phyloP scores from a whole-genome alignment of 2,888 invertebrate genomes.

The Neuroscelio doddi region DNA sequence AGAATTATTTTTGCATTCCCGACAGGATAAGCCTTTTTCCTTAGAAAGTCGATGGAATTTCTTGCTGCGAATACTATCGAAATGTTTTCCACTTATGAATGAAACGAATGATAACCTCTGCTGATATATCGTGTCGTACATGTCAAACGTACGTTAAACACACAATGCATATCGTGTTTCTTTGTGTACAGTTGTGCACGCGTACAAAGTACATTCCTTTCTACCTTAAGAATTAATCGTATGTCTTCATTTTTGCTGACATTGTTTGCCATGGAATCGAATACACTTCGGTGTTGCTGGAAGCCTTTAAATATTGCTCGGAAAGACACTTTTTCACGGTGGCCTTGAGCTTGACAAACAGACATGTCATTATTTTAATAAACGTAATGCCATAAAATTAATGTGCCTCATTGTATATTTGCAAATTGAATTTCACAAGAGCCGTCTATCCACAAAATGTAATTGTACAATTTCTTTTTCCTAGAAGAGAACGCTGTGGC shows the following conservation, averaged over 20 bases:
- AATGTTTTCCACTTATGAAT: slow-evolving; percentile 18
- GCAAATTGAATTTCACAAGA: too few relatives aligned
- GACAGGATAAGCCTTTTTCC: slow-evolving; percentile 11
- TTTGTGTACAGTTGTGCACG: slow-evolving; percentile 5
- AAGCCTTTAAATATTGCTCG: neutral
- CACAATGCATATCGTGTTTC: slow-evolving; percentile 9
- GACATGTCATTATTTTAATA: too few relatives aligned
- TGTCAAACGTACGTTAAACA: slow-evolving; percentile 8
- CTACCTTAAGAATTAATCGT: slow-evolving; percentile 4
- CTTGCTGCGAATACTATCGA: slow-evolving; percentile 3
- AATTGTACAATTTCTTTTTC: too few relatives aligned
- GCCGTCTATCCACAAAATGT: too few relatives aligned
- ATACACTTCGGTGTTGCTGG: neutral
- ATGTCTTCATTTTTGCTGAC: too few relatives aligned
- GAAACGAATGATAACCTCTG: slow-evolving; percentile 19
- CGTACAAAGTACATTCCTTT: slow-evolving; percentile 17
- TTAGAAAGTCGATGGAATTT: slow-evolving; percentile 1
- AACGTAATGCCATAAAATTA: too few relatives aligned
- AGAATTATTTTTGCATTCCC: slow-evolving; percentile 15
- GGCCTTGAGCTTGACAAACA: slow-evolving; percentile 1
- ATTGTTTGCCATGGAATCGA: slow-evolving; percentile 1
- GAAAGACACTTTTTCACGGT: neutral
- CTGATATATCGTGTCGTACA: slow-evolving; percentile 6
- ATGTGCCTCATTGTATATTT: too few relatives aligned
- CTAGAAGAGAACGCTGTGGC: too few relatives aligned